Base-by-base conservation (phyloP, 64 coral and sea anemone genomes). In the Acropora yongei region DNA sequence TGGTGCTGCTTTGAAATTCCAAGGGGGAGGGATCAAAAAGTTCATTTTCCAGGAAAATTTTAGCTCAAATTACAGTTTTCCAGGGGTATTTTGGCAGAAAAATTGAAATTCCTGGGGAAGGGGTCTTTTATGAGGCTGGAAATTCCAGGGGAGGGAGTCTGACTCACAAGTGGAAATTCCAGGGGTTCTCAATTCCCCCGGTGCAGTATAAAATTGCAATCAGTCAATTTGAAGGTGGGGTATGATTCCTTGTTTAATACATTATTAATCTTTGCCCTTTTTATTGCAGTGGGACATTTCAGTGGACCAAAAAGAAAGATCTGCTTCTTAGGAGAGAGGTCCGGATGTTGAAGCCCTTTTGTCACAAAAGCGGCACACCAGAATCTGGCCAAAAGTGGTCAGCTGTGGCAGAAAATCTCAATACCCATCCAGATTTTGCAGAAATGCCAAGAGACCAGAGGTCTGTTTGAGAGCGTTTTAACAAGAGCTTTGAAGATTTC, bases 81-180 rank as follows among this genome's bases (percentile, higher is more conserved):
- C 84, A 87, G 84, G 84, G 68, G 84, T 87, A 87, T 87, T 87
- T 87, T 87, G 84, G 46, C 84, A 87, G 69, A 87, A 87, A 75
- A 87, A 72, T 72, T 40, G 40, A 75, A 75, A 75, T 75, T 75
- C 84, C 84, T 73, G 84, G 84, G 67, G 84, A 87, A 46, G 84
- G 84, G 84, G 66, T 71, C 84, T 87, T 46, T 74, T 73, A 73
- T 73, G 66, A 47, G 43, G 66, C 66, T 88, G 86, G 47, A 88
- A 88, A 76, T 88, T 88, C 86, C 47, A 88, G 86, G 86, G 86
- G 68, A 87, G 85, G 85, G 45, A 51, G 69, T 86, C 58, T 68
- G 42, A 75, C 85, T 74, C 44, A 69, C 43, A 69, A 86, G 63
- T 88, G 86, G 69, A 88, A 88, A 76, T 88, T 88, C 86, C 47